Percentiles rank a stretch among this genome's conserved stretches.
Conservation (phyloP, 1,140 invertebrate genomes). For the Tyrophagus putrescentiae region DNA sequence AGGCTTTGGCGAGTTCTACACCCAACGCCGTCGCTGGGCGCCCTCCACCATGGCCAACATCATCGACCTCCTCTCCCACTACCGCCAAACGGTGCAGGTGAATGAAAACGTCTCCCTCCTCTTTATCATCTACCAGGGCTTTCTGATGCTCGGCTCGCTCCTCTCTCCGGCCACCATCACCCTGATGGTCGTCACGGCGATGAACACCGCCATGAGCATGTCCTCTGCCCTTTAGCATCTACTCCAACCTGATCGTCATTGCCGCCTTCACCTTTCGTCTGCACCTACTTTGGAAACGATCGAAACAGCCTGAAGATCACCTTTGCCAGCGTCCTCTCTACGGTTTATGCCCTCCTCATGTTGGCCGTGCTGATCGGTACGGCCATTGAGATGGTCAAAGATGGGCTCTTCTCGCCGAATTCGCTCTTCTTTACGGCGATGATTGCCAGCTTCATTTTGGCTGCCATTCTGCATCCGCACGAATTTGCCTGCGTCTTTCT, state of each 20-base stretch:
- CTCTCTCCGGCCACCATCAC: conserved; percentile 48
- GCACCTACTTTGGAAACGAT: conserved; percentile 36
- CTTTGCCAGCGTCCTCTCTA: conserved; percentile 56
- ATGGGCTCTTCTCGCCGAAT: conserved; percentile 81
- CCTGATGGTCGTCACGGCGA: conserved; percentile 46
- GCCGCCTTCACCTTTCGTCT: conserved; percentile 44
- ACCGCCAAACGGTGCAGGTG: conserved; percentile 37
- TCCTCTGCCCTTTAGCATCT: conserved; percentile 36
- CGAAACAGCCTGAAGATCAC: conserved; percentile 39
- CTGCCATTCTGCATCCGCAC: conserved; percentile 90
- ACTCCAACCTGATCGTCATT: conserved; percentile 41
- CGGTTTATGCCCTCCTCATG: conserved; percentile 73
- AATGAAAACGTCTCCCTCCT: conserved; percentile 44
- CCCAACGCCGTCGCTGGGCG: conserved; percentile 47
- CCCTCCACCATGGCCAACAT: conserved; percentile 51
- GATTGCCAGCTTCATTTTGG: conserved; percentile 84
- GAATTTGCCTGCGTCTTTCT: conserved; percentile 95
- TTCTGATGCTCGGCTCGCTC: conserved; percentile 41
- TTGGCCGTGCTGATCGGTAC: conserved; percentile 2
- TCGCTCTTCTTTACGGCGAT: conserved; percentile 93
- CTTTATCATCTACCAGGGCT: conserved; percentile 39
- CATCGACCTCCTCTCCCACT: conserved; percentile 43
- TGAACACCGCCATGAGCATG: conserved; percentile 40
- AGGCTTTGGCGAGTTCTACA: conserved; percentile 46
- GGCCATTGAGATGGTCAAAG: conserved; percentile 77